A percentile compares a stretch with the other conserved stretches of the same genome.
These are phyloP conservation scores for Lipotes vexillifer DNA, from an alignment of 2,113 vertebrate genomes.

Conservation along the genomic window DNA sequence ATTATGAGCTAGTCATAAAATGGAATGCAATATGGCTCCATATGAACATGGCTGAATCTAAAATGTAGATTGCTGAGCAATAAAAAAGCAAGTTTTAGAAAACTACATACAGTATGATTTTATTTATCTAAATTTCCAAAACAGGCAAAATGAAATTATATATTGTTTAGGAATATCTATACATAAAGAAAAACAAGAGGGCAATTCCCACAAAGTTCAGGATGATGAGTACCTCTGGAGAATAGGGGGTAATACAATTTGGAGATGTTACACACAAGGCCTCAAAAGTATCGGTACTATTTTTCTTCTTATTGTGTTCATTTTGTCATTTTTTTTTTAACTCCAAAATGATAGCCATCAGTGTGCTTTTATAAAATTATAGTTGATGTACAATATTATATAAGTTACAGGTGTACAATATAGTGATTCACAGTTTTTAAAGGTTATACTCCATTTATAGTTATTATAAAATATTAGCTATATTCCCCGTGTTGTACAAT, in stretches of 20 bases:
- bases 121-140: conserved; percentile 11
- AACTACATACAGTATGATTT: not conserved
- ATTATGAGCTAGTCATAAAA: not conserved
- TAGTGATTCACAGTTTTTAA: not conserved
- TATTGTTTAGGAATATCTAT: not conserved
- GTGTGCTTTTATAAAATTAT: not conserved
- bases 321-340: not conserved
- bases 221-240: not conserved
- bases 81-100: not conserved
- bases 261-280: not conserved
- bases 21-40: not conserved
- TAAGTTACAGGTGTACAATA: not conserved
- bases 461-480: not conserved
- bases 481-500: not conserved
- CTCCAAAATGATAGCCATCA: not conserved
- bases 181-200: not conserved
- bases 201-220: not conserved
- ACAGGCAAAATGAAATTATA: not conserved
- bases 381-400: not conserved
- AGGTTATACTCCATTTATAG: not conserved
- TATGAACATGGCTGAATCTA: not conserved
- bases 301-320: not conserved
- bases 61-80: not conserved
- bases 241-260: not conserved
- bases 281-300: not conserved